A percentile compares a stretch with the other conserved stretches of the same genome.
Conservation (phyloP, 2,113 vertebrate species). For the Pardalotus punctatus region DNA sequence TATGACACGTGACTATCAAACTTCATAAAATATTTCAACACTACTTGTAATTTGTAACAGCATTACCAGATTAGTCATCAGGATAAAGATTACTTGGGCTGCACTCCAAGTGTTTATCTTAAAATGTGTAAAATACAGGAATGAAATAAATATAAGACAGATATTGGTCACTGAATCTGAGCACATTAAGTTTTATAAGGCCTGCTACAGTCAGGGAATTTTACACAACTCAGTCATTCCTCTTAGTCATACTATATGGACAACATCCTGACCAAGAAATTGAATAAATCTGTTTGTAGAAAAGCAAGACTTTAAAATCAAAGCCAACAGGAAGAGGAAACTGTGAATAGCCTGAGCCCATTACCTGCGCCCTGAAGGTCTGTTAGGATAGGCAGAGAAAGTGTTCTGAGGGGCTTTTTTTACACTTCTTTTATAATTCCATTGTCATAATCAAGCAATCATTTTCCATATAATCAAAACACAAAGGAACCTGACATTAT, state of each 20-base stretch:
- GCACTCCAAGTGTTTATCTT: not conserved
- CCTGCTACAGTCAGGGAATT: not conserved
- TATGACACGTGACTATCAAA: not conserved
- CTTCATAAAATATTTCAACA: not conserved
- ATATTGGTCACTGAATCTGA: not conserved
- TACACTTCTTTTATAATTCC: not conserved
- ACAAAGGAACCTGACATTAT: not conserved
- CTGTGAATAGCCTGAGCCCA: not conserved
- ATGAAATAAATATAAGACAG: not conserved
- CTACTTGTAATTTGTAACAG: not conserved
- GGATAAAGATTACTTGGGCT: not conserved
- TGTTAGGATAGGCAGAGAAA: not conserved
- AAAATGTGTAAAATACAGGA: not conserved
- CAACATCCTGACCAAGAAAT: not conserved
- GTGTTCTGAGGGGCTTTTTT: not conserved
- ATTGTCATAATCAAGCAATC: not conserved
- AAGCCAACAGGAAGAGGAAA: not conserved
- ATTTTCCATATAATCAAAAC: not conserved
- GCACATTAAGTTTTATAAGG: not conserved
- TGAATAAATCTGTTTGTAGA: not conserved
- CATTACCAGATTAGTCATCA: not conserved
- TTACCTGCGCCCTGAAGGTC: not conserved
- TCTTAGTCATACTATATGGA: not conserved
- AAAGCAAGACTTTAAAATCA: not conserved
- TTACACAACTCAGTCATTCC: not conserved